These are phyloP conservation scores for Cosmia trapezina DNA, from an alignment of 2,888 invertebrate genomes.

Conservation along the genomic window DNA sequence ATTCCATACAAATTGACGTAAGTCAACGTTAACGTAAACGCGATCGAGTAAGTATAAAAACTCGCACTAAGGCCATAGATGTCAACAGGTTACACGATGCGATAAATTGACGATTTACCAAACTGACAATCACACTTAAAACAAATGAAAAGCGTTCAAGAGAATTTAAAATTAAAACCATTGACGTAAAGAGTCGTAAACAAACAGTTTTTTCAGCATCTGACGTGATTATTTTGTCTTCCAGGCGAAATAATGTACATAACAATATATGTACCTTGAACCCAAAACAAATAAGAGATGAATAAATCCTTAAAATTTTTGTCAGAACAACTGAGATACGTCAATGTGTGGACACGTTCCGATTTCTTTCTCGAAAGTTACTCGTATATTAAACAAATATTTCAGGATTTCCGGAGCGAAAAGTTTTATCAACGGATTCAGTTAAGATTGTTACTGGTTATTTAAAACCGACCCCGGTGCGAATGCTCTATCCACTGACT, in stretches of 20 bases:
- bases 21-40: no score
- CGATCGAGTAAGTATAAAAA: no score
- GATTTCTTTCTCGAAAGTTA: background rate
- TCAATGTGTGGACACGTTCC: background rate
- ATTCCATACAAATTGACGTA: no score
- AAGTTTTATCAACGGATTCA: no score
- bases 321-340: background rate
- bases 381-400: background rate
- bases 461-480: no score
- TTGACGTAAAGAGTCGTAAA: conserved; percentile 35
- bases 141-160: conserved; percentile 7
- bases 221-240: conserved; percentile 20
- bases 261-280: background rate
- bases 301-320: conserved; percentile 29
- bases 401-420: background rate
- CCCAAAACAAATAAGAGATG: background rate
- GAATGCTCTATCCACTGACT: no score
- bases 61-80: no score
- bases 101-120: background rate
- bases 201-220: conserved; percentile 42
- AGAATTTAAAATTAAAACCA: conserved; percentile 44
- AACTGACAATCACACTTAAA: background rate
- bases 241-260: conserved; percentile 15
- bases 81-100: background rate
- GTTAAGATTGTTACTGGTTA: no score